Base-by-base conservation (phyloP, 2,797 vertebrate genomes). In the Trachops cirrhosus region DNA sequence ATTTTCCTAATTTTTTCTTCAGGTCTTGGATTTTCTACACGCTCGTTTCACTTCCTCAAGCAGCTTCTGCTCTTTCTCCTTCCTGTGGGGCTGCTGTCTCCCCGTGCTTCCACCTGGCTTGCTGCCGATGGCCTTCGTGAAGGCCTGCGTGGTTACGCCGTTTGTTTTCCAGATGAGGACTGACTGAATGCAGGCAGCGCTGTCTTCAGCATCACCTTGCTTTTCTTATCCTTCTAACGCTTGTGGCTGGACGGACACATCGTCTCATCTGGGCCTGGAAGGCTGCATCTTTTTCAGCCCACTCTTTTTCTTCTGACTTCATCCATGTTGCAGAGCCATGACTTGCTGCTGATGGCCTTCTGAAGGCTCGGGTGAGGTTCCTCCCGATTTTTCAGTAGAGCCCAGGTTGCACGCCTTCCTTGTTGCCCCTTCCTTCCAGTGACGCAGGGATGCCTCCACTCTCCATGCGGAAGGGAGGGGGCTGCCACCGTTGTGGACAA, bases 51-150 rank as follows among this genome's bases (percentile, higher is more conserved):
- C 34, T 77, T 93, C 87, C 95, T 96, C 87, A 71, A 46, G 96
- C 87, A 84, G 34, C 78, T 79, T 83, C 87, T 83, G 62, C 73
- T 96, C 71, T 79, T 85, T 68, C 84, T 95, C 82, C 73, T 86
- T 82, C 52, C 85, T 48, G 32, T 22, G 22, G 2, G 32, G 21
- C n/a, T 18, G 24, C 29, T 11, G 16, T 67, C 75, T 64, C 29
- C 62, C 62, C 70, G 74, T 19, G 62, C n/a, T 3, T 34, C 16
- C 1, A 3, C 2, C 0, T 0, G 67, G 18, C 62, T 22, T 5
- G 52, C 22, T 24, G 37, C 83, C 6, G 0, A 0, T 0, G 19
- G 11, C 24, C 50, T 21, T 54, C 44, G 0, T 6, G 0, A 4
- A 32, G 39, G 68, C 50, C 93, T 68, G 24, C 2, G 0, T 1